phyloP scores from a whole-genome alignment of 2,888 invertebrate species.

The Taenaris catops region DNA sequence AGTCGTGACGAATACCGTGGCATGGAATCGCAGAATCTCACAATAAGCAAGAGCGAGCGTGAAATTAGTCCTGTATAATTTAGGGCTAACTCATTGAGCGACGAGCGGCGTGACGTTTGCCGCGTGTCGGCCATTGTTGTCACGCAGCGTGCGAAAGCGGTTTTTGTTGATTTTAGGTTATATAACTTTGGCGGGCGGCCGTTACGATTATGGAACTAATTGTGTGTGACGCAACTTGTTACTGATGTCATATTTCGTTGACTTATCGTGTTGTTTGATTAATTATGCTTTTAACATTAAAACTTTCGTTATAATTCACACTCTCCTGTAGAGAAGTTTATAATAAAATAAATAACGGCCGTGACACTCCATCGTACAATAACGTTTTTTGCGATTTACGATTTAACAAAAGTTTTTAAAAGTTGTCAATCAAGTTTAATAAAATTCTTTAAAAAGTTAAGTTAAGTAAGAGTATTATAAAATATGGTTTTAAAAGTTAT shows the following conservation, averaged over 20 bases:
- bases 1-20: constrained; percentile 66
- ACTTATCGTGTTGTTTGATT: constrained; percentile 7
- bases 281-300: not conserved
- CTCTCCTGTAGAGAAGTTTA: no score
- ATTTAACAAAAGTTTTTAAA: no score
- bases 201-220: constrained; percentile 53
- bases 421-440: no score
- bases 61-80: constrained; percentile 69
- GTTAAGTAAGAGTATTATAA: no score
- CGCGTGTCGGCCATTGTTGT: constrained; percentile 64
- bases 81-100: constrained; percentile 59
- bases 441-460: no score
- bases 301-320: no score
- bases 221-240: constrained; percentile 32
- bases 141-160: constrained; percentile 51
- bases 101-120: constrained; percentile 53
- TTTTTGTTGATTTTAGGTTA: constrained; percentile 67
- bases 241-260: constrained; percentile 9
- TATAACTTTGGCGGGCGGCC: constrained; percentile 34
- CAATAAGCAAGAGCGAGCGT: constrained; percentile 69
- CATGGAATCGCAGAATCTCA: constrained; percentile 62
- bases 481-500: no score
- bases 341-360: no score
- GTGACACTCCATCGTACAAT: no score
- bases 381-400: no score